Base-by-base conservation (phyloP, 2,888 invertebrate species). In the Drosophila flavopinicola region DNA sequence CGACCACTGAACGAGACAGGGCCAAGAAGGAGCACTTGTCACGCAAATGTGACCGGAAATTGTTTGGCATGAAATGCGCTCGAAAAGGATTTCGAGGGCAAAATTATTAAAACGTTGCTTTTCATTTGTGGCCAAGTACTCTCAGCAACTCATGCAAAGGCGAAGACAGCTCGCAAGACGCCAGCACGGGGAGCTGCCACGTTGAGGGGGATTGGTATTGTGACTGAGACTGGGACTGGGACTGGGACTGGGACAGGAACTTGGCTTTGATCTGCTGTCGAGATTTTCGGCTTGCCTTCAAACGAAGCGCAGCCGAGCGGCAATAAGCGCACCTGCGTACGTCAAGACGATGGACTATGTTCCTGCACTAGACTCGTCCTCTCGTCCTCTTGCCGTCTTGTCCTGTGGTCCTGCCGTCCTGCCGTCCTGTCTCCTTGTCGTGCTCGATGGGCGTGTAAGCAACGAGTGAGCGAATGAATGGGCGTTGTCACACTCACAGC, bases 311-410 rank as follows among this genome's bases (percentile, higher is more conserved):
- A 88, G 52, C 78, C 87, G 76, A 88, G 90, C 89, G 80, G 74
- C 85, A 87, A 85, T 89, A 90, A 90, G 88, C 86, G 85, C 88
- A 88, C 88, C 88, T 88, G 90, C 83, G 90, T 80, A 83, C 85
- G 72, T 60, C 74, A 69, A 86, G 80, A 79, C 69, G 75, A 48
- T 59, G 78, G 75, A 53, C 72, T 49, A 42, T 49, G 59, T 53
- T 53, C 24, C 32, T 33, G 17, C 20, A 37, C 6, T 23, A 37
- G 25, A 37, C 48, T n/a, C 37, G 11, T 27, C 20, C 49, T 20
- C 0, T 39, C 29, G 38, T 15, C 41, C 45, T 45, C 38, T 32
- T 33, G 30, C 39, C 45, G 52, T 42, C 57, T 52, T 87, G 72
- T 87, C 45, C 75, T 79, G 87, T n/a, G n/a, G n/a, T 27, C n/a